Percentiles rank a stretch among this genome's conserved stretches.
phyloP scores from a whole-genome alignment of 2,888 invertebrate genomes.

The Theretra japonica region DNA sequence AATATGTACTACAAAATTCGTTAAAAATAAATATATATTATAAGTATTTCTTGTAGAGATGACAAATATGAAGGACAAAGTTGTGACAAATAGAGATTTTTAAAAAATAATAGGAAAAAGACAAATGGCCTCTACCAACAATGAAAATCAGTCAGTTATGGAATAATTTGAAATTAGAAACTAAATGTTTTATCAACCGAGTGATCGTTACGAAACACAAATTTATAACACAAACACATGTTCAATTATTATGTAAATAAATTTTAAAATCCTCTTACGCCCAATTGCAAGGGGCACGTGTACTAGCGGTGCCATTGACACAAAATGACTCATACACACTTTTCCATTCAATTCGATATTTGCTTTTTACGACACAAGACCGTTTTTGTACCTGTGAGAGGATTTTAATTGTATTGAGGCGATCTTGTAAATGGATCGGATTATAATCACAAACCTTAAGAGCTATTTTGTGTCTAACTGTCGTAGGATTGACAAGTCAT shows the following conservation, averaged over 20 bases:
- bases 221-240: conserved; percentile 7
- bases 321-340: conserved; percentile 16
- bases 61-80: too few species aligned
- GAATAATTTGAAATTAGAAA: not conserved
- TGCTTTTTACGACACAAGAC: conserved; percentile 3
- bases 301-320: conserved; percentile 19
- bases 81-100: too few species aligned
- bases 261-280: conserved; percentile 16
- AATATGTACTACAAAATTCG: too few species aligned
- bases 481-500: too few species aligned
- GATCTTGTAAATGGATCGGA: not conserved
- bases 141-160: too few species aligned
- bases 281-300: conserved; percentile 12
- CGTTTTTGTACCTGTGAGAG: not conserved
- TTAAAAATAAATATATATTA: too few species aligned
- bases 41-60: too few species aligned
- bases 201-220: conserved; percentile 5
- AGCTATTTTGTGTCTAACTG: too few species aligned
- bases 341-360: conserved; percentile 21
- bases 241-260: conserved; percentile 12
- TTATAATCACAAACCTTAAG: not conserved
- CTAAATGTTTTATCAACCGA: not conserved
- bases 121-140: too few species aligned
- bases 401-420: not conserved
- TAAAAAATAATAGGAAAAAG: too few species aligned